phyloP scores from a whole-genome alignment of 2,888 invertebrate species.

The Macropis europaea region DNA sequence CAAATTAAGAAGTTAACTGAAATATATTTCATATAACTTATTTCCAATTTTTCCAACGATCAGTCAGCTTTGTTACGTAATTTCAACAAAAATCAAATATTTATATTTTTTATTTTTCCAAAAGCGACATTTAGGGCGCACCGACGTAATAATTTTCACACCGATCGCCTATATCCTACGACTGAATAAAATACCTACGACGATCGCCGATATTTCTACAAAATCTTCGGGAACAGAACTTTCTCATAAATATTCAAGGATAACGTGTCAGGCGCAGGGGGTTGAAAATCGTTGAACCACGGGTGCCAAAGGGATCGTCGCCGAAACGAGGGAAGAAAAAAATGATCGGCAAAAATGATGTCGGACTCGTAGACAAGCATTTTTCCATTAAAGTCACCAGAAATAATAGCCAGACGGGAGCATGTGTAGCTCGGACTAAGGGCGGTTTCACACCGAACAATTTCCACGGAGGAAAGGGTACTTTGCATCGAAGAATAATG shows the following conservation, averaged over 20 bases:
- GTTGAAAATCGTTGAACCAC: neutral
- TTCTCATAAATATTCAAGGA: constrained; percentile 1
- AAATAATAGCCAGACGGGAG: constrained; percentile 23
- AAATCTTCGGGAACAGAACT: neutral
- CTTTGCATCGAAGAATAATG: constrained; percentile 58
- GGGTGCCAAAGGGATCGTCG: no score
- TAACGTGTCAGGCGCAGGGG: neutral
- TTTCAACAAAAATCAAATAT: no score
- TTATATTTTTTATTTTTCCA: no score
- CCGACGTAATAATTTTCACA: no score
- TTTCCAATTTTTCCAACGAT: no score
- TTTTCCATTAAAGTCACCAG: constrained; percentile 21
- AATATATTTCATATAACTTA: no score
- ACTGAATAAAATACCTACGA: no score
- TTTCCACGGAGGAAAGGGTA: constrained; percentile 40
- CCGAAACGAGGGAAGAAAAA: neutral
- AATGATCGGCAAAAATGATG: neutral
- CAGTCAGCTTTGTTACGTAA: no score
- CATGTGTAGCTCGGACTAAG: constrained; percentile 37
- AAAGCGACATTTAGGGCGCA: no score
- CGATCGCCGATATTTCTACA: no score
- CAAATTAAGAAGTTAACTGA: no score
- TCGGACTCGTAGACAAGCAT: constrained; percentile 8
- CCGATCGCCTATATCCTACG: no score
- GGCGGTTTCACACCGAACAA: constrained; percentile 21